phyloP scores from a whole-genome alignment of 2,888 invertebrate species.

The Drosophila yooni region DNA sequence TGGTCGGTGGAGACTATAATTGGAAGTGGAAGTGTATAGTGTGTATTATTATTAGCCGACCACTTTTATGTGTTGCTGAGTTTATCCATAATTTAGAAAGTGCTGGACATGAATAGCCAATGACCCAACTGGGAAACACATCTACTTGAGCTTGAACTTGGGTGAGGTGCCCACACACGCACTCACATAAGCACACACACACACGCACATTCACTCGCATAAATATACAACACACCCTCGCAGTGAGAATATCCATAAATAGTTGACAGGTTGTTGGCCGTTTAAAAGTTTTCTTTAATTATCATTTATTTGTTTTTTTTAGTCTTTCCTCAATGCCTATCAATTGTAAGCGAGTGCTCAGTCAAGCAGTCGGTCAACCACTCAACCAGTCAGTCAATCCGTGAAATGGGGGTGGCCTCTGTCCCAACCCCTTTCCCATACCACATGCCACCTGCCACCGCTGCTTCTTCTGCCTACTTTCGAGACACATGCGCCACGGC shows the following conservation, averaged over 20 bases:
- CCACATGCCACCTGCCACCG: neutral
- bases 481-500: constrained; percentile 81
- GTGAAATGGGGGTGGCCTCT: constrained; percentile 37
- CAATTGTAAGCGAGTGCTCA: constrained; percentile 36
- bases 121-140: constrained; percentile 51
- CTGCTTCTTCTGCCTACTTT: constrained; percentile 37
- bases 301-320: constrained; percentile 31
- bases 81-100: constrained; percentile 63
- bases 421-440: neutral
- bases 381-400: constrained; percentile 38
- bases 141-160: constrained; percentile 68
- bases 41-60: constrained; percentile 62
- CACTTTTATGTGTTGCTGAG: constrained; percentile 27
- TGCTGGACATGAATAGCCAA: constrained; percentile 62
- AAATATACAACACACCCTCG: constrained; percentile 11
- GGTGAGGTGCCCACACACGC: constrained; percentile 12
- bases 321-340: constrained; percentile 25
- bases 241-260: constrained; percentile 42
- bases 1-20: constrained; percentile 76
- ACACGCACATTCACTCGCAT: constrained; percentile 1
- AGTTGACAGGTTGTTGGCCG: constrained; percentile 64
- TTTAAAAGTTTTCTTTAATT: constrained; percentile 71
- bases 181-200: constrained; percentile 1
- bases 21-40: constrained; percentile 17
- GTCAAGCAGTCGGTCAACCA: constrained; percentile 15